Conservation (phyloP, 2,113 vertebrate species). For the Lathamus discolor region DNA sequence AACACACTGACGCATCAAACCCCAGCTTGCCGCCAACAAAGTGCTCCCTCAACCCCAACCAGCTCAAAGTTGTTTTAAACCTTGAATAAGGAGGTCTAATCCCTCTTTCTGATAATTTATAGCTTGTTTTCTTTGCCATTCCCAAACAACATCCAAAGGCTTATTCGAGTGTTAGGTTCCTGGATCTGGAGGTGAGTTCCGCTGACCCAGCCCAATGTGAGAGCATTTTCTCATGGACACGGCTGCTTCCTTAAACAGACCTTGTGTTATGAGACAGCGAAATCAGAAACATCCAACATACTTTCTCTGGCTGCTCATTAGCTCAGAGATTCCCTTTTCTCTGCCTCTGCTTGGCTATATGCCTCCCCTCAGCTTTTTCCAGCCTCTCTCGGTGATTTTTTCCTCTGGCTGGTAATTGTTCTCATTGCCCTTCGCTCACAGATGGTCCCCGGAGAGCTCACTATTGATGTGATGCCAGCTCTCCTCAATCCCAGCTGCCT, state of each 20-base stretch:
- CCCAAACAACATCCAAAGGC: neutral
- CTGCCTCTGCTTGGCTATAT: neutral
- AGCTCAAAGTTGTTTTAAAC: neutral
- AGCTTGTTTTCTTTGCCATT: neutral
- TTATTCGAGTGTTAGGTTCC: neutral
- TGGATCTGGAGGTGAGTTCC: neutral
- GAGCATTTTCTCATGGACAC: neutral
- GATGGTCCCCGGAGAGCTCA: slow-evolving; percentile 33
- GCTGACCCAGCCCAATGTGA: neutral
- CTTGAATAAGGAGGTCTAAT: neutral
- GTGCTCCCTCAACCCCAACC: neutral
- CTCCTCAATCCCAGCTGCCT: slow-evolving; percentile 38
- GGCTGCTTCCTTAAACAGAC: neutral
- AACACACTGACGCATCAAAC: neutral
- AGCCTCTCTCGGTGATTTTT: neutral
- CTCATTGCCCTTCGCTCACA: slow-evolving; percentile 52
- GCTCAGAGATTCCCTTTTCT: neutral
- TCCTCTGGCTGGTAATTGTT: slow-evolving; percentile 39
- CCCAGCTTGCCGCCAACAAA: neutral
- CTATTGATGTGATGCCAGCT: slow-evolving; percentile 18
- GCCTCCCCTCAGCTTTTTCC: neutral
- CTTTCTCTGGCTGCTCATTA: neutral
- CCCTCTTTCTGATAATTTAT: neutral
- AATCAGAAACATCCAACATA: neutral
- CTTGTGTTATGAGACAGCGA: neutral